Evolutionary conservation across 2,888 invertebrate genomes (phyloP).

Genomic region (Lycophotia porphyrea): DNA sequence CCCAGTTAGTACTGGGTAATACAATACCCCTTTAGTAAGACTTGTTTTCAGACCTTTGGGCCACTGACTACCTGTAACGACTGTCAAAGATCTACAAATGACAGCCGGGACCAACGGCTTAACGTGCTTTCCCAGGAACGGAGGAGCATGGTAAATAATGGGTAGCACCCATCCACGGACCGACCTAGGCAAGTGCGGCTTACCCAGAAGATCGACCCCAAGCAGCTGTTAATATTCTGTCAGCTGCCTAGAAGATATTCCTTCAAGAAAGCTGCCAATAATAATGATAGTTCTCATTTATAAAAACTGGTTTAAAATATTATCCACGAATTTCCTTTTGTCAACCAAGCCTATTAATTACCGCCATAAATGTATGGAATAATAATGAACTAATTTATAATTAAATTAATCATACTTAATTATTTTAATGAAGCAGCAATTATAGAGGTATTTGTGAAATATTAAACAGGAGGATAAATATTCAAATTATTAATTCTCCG

Average conservation of each 20-base stretch:
- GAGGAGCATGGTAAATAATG: too few species aligned
- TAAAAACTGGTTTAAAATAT: conserved; percentile 4
- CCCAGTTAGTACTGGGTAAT: too few species aligned
- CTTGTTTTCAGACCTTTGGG: too few species aligned
- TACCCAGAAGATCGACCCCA: too few species aligned
- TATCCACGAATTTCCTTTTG: neutral
- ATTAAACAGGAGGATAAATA: neutral
- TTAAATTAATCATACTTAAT: conserved; percentile 9
- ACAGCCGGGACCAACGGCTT: too few species aligned
- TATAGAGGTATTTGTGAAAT: conserved; percentile 18
- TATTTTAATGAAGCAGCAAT: conserved; percentile 20
- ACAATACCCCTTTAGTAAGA: too few species aligned
- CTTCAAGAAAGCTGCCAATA: neutral
- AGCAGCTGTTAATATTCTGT: too few species aligned
- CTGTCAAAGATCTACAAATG: too few species aligned
- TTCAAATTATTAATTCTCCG: neutral
- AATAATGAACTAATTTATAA: neutral
- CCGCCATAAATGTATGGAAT: neutral
- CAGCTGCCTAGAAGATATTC: neutral
- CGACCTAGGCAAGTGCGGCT: too few species aligned
- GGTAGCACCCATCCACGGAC: too few species aligned
- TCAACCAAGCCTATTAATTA: neutral
- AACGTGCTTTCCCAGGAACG: too few species aligned
- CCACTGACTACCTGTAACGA: too few species aligned
- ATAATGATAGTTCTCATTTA: neutral